Conservation (phyloP, 1,140 invertebrate species). For the Conopomorpha cramerella region DNA sequence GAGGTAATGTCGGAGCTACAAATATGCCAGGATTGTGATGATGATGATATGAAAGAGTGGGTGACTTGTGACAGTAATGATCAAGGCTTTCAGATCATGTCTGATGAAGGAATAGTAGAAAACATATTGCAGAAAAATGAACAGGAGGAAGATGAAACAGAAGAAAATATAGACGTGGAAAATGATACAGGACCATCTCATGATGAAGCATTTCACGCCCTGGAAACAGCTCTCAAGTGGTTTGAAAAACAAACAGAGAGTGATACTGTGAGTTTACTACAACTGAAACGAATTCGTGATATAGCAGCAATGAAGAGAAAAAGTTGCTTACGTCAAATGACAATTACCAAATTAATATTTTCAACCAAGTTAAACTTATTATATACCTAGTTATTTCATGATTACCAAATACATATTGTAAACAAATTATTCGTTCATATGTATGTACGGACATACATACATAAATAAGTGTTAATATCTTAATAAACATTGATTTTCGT, state of each 20-base stretch:
- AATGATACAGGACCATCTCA: conserved; percentile 14
- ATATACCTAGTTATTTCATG: conserved; percentile 11
- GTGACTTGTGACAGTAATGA: conserved; percentile 9
- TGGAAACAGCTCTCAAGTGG: conserved; percentile 13
- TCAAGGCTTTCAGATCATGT: conserved; percentile 12
- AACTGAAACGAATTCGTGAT: conserved; percentile 14
- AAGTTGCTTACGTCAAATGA: conserved; percentile 13
- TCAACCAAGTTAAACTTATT: conserved; percentile 8
- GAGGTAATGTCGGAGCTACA: conserved; percentile 5
- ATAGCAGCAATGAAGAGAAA: conserved; percentile 13
- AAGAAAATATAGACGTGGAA: conserved; percentile 9
- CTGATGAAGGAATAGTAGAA: conserved; percentile 14
- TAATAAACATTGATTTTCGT: conserved; percentile 3
- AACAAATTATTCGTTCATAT: conserved; percentile 2
- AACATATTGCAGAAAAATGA: conserved; percentile 11
- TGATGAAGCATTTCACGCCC: conserved; percentile 13
- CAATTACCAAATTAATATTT: conserved; percentile 16
- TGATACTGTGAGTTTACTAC: conserved; percentile 13
- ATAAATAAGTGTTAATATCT: conserved; percentile 1
- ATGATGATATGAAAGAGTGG: conserved; percentile 7
- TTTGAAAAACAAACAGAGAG: conserved; percentile 15
- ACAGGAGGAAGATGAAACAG: conserved; percentile 10
- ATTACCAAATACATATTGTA: conserved; percentile 6
- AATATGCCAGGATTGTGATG: conserved; percentile 8
- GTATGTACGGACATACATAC: conserved; percentile 1